Base-by-base conservation (phyloP, 2,888 invertebrate genomes). In the Papilio demoleus region DNA sequence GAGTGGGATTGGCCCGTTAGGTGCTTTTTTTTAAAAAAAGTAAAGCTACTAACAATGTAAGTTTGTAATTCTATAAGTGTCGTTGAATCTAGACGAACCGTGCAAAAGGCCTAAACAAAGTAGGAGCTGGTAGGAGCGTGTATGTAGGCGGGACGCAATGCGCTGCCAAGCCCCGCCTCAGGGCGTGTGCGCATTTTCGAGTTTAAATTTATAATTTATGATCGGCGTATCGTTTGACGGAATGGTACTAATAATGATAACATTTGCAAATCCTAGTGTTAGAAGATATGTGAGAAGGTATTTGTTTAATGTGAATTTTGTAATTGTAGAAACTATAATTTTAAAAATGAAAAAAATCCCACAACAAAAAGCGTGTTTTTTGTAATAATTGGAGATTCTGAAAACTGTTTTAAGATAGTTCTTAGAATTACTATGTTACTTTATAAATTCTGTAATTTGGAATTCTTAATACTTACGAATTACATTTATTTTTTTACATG, bases 111-210 rank as follows among this genome's bases (percentile, higher is more conserved):
- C 47, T 59, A 61, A 36, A 67, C 58, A 63, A 65, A 62, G 47
- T 40, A 66, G 40, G 42, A 60, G 34, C 40, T n/a, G n/a, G 31
- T 31, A 31, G 31, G 31, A 31, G 3, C 31, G 66, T 50, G 40
- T 65, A 76, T 73, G 74, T 76, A 77, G 76, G 77, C 77, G 77
- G 75, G 71, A 65, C 69, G 45, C 27, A 36, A n/a, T 53, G 17
- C 24, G 71, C 65, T 71, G 82, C 82, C 82, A 82, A 82, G 74
- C 73, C 74, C 70, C 82, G 80, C 82, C 82, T 59, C 17, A 64
- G 24, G 68, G 65, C 80, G 81, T 77, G 64, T 45, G 73, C 79
- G 78, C 79, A 72, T 50, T 60, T 65, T 69, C 36, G 24, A 34
- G 68, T 69, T 50, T 61, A 65, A 60, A 69, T 65, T 65, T 61